Conservation (phyloP, 2,888 invertebrate species). For the Philonicus albiceps region DNA sequence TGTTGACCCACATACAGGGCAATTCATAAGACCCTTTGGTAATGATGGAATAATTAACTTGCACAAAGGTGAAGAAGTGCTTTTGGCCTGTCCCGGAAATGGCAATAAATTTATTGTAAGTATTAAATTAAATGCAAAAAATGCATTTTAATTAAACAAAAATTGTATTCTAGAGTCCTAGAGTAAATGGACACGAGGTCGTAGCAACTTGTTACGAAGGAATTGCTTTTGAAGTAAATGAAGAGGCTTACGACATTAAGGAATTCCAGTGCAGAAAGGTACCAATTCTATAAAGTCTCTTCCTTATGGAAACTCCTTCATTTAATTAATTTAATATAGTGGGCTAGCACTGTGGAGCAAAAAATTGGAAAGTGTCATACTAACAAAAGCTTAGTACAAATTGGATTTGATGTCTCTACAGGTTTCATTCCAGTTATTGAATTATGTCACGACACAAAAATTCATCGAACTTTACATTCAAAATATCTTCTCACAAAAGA, state of each 20-base stretch:
- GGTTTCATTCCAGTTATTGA: constrained; percentile 53
- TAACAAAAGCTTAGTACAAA: constrained; percentile 47
- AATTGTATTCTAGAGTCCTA: background rate
- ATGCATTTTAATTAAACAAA: background rate
- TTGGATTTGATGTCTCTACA: constrained; percentile 53
- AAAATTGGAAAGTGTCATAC: constrained; percentile 48
- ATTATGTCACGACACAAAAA: constrained; percentile 54
- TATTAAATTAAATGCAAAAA: background rate
- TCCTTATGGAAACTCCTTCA: background rate
- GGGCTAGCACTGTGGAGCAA: constrained; percentile 49
- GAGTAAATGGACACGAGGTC: constrained; percentile 14
- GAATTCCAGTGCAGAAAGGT: constrained; percentile 51
- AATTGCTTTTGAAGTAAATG: constrained; percentile 45
- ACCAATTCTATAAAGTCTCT: background rate
- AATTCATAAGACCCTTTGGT: constrained; percentile 52
- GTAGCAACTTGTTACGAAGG: constrained; percentile 47
- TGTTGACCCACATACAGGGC: constrained; percentile 1
- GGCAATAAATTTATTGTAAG: constrained; percentile 47
- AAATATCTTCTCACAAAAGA: constrained; percentile 51
- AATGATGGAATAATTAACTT: constrained; percentile 50
- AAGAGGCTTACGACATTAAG: constrained; percentile 48
- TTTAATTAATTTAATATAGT: background rate
- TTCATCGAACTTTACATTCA: constrained; percentile 53
- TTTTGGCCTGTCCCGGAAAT: constrained; percentile 55
- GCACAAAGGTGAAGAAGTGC: constrained; percentile 49